Conservation (phyloP, 2,797 vertebrate genomes). For the Cichlasoma orientale region DNA sequence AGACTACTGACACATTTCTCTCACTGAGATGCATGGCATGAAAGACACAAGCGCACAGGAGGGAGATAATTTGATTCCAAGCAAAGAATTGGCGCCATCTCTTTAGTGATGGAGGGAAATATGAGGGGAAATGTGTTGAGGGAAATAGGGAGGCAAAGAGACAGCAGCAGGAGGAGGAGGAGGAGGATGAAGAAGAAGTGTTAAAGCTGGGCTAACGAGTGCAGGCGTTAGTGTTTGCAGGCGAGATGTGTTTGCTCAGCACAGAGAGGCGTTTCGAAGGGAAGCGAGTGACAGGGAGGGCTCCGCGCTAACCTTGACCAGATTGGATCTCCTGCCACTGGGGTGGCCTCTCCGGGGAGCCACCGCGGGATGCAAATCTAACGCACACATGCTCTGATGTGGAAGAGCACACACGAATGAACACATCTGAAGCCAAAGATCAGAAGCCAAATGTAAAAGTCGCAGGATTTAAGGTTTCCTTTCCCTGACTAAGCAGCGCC, state of each 20-base stretch:
- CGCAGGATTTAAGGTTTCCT: conserved; percentile 17
- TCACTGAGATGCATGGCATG: conserved; percentile 25
- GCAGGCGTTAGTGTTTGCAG: background rate
- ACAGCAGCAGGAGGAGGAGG: background rate
- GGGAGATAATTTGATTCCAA: conserved; percentile 15
- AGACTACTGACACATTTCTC: background rate
- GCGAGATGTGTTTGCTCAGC: conserved; percentile 70
- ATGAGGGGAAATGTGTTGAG: conserved; percentile 23
- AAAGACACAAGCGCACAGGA: background rate
- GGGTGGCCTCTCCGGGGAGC: conserved; percentile 42
- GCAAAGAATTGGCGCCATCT: conserved; percentile 15
- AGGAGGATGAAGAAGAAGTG: conserved; percentile 13
- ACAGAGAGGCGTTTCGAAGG: conserved; percentile 28
- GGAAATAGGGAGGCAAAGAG: background rate
- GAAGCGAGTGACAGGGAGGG: conserved; percentile 51
- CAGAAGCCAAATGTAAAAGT: conserved; percentile 28
- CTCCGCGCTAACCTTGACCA: conserved; percentile 53
- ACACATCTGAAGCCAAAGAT: conserved; percentile 33
- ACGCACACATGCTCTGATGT: background rate
- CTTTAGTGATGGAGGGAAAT: background rate
- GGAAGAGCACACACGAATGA: background rate
- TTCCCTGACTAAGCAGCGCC: conserved; percentile 51
- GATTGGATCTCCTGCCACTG: conserved; percentile 54
- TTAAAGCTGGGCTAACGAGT: conserved; percentile 66
- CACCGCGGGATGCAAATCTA: conserved; percentile 40